Evolutionary conservation across 2,113 vertebrate species (phyloP), one percentile per base, ranked within the genome.

Genomic region (Agelaius tricolor): DNA sequence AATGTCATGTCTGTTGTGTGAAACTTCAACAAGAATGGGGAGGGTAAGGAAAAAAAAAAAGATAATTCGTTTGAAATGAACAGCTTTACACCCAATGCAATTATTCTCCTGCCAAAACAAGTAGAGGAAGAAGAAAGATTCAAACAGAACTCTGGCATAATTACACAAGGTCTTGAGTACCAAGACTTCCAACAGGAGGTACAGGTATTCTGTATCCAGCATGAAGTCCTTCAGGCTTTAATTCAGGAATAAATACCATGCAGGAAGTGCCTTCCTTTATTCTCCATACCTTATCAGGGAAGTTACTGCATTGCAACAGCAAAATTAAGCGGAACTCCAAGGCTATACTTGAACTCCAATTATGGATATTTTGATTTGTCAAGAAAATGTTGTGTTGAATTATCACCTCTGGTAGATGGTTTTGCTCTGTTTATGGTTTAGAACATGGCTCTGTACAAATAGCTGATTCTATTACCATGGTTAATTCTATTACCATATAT

Each of bases 1-100:
- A 98, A 96, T n/a, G 76, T 98, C 98, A 98, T 97, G 93, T 99
- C 99, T 58, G 99, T 98, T 83, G 96, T 94, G 90, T 99, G 99
- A 69, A 99, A 98, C 99, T 99, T 84, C 21, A 62, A 72, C 63
- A 33, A 84, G 33, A 90, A 67, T 51, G 63, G 41, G 17, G 23
- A 24, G 10, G 47, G 47, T 10, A 75, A 47, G 33, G 15, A 5
- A 4, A 37, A 47, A 19, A 37, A 35, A 75, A 20, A 43, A 72
- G 7, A 9, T 5, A 69, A 55, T 30, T 91, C 10, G 83, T 17
- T 77, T 16, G 51, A n/a, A 86, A 89, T 26, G 6, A 77, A 79
- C 31, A 62, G 28, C 27, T 35, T 51, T 51, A 57, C 26, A 66
- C 5, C 9, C 33, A 84, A 43, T 2, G 26, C 22, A 81, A 72